These are phyloP conservation scores for Graptemys geographica DNA, from an alignment of 2,797 vertebrate species.

Conservation along the genomic window DNA sequence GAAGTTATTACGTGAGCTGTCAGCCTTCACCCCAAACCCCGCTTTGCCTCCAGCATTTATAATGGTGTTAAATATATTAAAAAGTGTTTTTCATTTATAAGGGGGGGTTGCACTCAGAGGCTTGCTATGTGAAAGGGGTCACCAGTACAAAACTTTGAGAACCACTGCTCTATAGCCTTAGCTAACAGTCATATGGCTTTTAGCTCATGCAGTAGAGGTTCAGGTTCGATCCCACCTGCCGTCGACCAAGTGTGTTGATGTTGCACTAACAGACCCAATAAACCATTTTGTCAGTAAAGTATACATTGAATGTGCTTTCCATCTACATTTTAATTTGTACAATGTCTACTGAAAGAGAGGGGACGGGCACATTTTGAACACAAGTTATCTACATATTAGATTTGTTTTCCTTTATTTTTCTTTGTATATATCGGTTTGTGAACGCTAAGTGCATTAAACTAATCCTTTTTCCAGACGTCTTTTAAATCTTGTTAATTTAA, in stretches of 20 bases:
- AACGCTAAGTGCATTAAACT: background rate
- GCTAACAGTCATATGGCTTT: too few relatives aligned
- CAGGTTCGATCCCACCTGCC: too few relatives aligned
- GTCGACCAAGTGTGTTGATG: background rate
- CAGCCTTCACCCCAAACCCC: too few relatives aligned
- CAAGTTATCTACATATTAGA: background rate
- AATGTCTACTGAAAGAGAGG: background rate
- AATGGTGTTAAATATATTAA: too few relatives aligned
- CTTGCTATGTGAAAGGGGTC: too few relatives aligned
- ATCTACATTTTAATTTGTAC: background rate
- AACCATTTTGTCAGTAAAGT: background rate
- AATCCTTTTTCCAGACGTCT: background rate
- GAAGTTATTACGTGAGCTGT: too few relatives aligned
- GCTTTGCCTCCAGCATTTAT: too few relatives aligned
- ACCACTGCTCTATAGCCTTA: too few relatives aligned
- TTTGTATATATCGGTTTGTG: background rate
- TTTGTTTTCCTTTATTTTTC: background rate
- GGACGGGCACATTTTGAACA: background rate
- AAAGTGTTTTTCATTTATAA: too few relatives aligned
- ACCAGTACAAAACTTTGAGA: too few relatives aligned
- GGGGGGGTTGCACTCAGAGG: too few relatives aligned
- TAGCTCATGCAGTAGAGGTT: too few relatives aligned
- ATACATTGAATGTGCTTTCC: background rate
- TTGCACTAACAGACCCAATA: rapidly evolving
- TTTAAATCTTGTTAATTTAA: background rate